Evolutionary conservation across 2,797 vertebrate genomes (phyloP), one percentile per base, ranked within the genome.

Genomic region (Nyctalus aviator): DNA sequence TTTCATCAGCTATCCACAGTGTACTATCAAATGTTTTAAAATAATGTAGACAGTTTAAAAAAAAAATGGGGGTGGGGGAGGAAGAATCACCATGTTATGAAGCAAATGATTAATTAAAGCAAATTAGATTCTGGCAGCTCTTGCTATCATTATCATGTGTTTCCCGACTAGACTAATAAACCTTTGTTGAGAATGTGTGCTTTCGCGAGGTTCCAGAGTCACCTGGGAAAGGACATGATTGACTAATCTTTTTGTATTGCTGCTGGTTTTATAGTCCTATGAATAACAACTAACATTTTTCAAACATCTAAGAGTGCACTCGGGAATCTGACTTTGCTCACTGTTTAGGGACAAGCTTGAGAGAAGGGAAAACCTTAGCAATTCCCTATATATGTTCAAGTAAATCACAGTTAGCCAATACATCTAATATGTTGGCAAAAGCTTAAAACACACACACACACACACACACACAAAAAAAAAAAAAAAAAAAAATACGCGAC

Each of bases 61-160:
- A 95, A 46, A 95, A 46, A 85, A 83, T 32, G 53, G 85, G 88
- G 78, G 44, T 44, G 93, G 73, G 44, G 37, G 68, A 37, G 84
- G 41, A n/a, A 46, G 17, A 92, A 71, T 84, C 44, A 32, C 95
- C 83, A 20, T 97, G 97, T 94, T 97, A 97, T 90, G 96, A 97
- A 96, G 93, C 94, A 98, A 97, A 91, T 96, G 18, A 97, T 97
- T 97, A 93, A 98, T 97, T 97, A 94, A 98, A 96, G 86, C 97
- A 98, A 98, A 98, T 92, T 87, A 97, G 90, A 87, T 97, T 94
- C 96, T 97, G 46, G 89, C 95, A 92, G 64, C 11, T 96, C 97
- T 96, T 96, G 57, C 77, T 94, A 96, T 96, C 0, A 95, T 97
- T 97, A 97, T 96, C 73, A 95, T 57, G 96, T 96, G 64, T 96